Evolutionary conservation across 2,797 vertebrate genomes (phyloP), one percentile per base, ranked within the genome.

Genomic region (Sebastolobus alascanus): DNA sequence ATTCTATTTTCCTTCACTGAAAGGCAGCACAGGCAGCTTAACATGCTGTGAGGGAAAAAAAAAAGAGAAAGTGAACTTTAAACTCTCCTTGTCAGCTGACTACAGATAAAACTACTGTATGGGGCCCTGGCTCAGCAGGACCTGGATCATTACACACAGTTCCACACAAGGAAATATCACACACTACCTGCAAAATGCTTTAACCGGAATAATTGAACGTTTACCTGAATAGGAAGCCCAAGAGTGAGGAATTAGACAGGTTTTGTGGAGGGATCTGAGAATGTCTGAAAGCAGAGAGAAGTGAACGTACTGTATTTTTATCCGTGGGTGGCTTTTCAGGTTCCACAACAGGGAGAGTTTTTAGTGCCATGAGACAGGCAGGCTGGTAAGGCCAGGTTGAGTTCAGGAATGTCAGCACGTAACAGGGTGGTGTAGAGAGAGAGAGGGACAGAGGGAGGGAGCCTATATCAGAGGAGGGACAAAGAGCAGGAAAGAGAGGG

Each of bases 21-120:
- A 54, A 10, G 20, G 50, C 40, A 50, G n/a, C 58, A 11, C 54
- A 68, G 55, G 25, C 52, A 58, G 55, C 31, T 77, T 46, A 18
- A 16, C 70, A 81, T 35, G 73, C 55, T 54, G 27, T 31, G 27
- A 69, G 35, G 25, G 46, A 3, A 16, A 6, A 16, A 37, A 72
- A 75, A 80, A 67, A 68, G 31, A 29, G 29, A 77, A 79, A 71
- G 55, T 82, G 91, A 90, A 92, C 92, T 93, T 94, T 93, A 89
- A 91, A 88, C 91, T 77, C 33, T 82, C 55, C 27, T 37, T 64
- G 82, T 93, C 90, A 93, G 92, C 86, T 95, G 92, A 95, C 84
- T 54, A 52, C 52, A 76, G 74, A 84, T 86, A 89, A 70, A 69
- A 71, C 59, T 66, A 27, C 65, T 68, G 72, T 33, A 68, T 77